Evolutionary conservation across 37 sponge, comb jelly and placozoan genomes (phyloP), one percentile per base, ranked within the genome.

Genomic region (Aphrocallistes beatrix): DNA sequence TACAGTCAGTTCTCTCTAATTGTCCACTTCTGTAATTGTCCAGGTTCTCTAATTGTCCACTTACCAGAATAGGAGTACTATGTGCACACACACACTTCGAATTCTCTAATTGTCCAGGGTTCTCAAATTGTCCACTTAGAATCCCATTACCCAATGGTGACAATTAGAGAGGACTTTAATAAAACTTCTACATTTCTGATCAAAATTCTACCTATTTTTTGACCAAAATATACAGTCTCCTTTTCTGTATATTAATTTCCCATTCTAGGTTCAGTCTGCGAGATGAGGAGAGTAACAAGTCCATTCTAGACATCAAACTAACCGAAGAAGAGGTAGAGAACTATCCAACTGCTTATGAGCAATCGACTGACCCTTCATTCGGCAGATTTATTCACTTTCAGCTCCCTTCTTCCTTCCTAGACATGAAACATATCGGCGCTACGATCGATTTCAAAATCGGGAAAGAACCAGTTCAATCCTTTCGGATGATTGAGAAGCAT

Each of bases 401-500:
- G 38, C 95, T 98, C 34, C 94, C 96, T 23, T 90, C 94, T 38
- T 87, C 89, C 17, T 92, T 98, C 39, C 92, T 98, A 36, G 86
- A 60, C 6, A 3, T 60, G 75, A 89, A 82, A 85, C 87, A 87
- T 30, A 38, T 98, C 84, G 99, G 99, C 51, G 99, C 99, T 45
- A 92, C 94, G 94, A 86, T 98, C 17, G 94, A 98, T 86, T 98
- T 98, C 82, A 88, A 87, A 17, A 91, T 98, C n/a, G 96, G 96
- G 10, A 94, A 89, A 32, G 88, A 90, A 37, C 85, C 89, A 38
- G 88, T 98, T 19, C 88, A 92, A 49, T 85, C 87, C 25, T 92
- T 98, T 85, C 87, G 94, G 37, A 98, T 98, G 99, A 90, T 98
- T 16, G 99, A 98, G 87, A 84, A 96, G 49, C 99, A 98, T 82